A percentile compares a stretch with the other conserved stretches of the same genome.
Conservation (phyloP, 2,888 invertebrate species). For the Chydorus sphaericus region DNA sequence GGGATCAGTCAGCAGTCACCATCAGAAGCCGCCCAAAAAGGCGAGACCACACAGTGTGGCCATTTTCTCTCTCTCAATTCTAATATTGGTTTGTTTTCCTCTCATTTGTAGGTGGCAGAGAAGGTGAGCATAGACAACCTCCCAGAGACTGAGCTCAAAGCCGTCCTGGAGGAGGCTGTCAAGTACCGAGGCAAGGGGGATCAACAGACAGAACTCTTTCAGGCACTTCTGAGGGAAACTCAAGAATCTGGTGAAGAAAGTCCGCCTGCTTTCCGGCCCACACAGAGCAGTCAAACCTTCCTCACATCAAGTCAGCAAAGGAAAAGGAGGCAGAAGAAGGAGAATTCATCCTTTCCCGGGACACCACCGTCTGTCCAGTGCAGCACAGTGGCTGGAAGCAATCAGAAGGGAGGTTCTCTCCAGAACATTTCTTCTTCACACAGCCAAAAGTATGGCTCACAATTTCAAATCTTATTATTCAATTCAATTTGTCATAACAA, state of each 20-base stretch:
- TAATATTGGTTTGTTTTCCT: too few relatives aligned
- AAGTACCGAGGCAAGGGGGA: conserved; percentile 5
- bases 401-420: conserved; percentile 5
- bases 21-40: too few relatives aligned
- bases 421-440: conserved; percentile 10
- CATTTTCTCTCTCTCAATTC: too few relatives aligned
- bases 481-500: too few relatives aligned
- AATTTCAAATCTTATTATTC: too few relatives aligned
- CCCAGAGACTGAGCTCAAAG: conserved; percentile 3
- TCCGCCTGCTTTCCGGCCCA: conserved; percentile 6
- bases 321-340: conserved; percentile 4
- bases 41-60: too few relatives aligned
- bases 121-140: conserved; percentile 4
- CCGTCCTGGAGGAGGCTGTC: conserved; percentile 3
- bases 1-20: too few relatives aligned
- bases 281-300: too few relatives aligned
- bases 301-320: conserved; percentile 1
- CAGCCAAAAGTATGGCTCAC: conserved; percentile 7
- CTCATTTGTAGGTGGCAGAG: neutral
- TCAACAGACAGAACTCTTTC: conserved; percentile 7
- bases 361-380: neutral
- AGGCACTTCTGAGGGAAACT: conserved; percentile 6
- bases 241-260: conserved; percentile 9
- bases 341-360: neutral
- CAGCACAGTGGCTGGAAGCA: conserved; percentile 9